These are phyloP conservation scores for Dynastes hyllus DNA, from an alignment of 2,888 invertebrate species.

Conservation along the genomic window DNA sequence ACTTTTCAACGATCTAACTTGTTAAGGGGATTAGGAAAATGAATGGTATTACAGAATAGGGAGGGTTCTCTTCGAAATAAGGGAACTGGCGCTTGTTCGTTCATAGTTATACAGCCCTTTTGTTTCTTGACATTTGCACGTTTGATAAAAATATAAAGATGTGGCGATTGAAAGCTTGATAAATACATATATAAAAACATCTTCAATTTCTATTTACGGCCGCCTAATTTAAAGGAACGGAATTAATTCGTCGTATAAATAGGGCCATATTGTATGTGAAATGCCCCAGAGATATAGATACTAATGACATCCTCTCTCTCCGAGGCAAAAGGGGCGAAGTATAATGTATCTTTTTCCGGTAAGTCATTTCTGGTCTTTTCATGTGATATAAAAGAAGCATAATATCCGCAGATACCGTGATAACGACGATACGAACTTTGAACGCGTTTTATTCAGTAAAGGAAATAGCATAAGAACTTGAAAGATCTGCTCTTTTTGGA, in stretches of 20 bases:
- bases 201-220: neutral
- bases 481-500: neutral
- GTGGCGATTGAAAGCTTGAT: neutral
- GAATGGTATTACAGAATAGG: slow-evolving; percentile 49
- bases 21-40: slow-evolving; percentile 55
- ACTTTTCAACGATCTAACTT: slow-evolving; percentile 54
- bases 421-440: slow-evolving; percentile 47
- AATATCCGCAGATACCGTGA: slow-evolving; percentile 51
- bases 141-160: neutral
- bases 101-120: slow-evolving; percentile 23
- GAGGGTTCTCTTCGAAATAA: slow-evolving; percentile 30
- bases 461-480: slow-evolving; percentile 27
- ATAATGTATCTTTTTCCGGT: slow-evolving; percentile 64
- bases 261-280: slow-evolving; percentile 48
- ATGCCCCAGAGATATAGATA: slow-evolving; percentile 55
- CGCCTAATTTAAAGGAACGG: neutral
- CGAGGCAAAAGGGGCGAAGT: slow-evolving; percentile 59
- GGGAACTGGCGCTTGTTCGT: slow-evolving; percentile 28
- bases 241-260: slow-evolving; percentile 2
- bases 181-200: neutral
- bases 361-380: slow-evolving; percentile 65
- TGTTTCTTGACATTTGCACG: neutral
- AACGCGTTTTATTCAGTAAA: slow-evolving; percentile 5
- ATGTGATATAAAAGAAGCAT: slow-evolving; percentile 55
- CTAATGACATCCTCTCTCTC: slow-evolving; percentile 67